Conservation (phyloP, 2,888 invertebrate genomes). For the Caenorhabditis becei region DNA sequence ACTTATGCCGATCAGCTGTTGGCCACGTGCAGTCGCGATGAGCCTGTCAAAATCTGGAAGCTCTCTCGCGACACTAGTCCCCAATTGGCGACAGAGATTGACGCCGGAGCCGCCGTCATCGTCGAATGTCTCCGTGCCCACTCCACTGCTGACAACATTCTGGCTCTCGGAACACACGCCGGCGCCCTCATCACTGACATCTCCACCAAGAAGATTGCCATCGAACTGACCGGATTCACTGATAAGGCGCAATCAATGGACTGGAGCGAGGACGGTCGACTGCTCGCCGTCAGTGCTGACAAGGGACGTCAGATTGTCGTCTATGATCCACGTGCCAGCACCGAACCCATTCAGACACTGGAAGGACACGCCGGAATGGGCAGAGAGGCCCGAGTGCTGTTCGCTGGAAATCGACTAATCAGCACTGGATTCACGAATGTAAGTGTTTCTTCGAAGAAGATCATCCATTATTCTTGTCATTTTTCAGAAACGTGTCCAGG, state of each 20-base stretch:
- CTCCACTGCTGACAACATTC: constrained; percentile 91
- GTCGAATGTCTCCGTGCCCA: constrained; percentile 84
- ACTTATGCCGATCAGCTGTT: constrained; percentile 95
- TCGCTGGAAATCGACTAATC: constrained; percentile 91
- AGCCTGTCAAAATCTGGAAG: constrained; percentile 82
- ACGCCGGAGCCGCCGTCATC: constrained; percentile 56
- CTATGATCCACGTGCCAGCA: constrained; percentile 82
- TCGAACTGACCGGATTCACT: constrained; percentile 69
- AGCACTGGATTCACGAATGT: constrained; percentile 92
- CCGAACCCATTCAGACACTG: constrained; percentile 73
- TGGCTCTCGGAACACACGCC: constrained; percentile 90
- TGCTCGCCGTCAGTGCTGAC: constrained; percentile 86
- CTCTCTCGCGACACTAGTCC: constrained; percentile 85
- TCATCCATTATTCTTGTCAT: neutral
- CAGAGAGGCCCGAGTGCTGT: constrained; percentile 86
- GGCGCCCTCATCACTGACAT: constrained; percentile 92
- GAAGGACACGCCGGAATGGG: constrained; percentile 75
- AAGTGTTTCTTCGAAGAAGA: constrained; percentile 68
- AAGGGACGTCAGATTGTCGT: constrained; percentile 83
- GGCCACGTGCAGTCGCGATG: constrained; percentile 87
- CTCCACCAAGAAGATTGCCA: constrained; percentile 82
- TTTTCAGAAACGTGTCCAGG: constrained; percentile 87
- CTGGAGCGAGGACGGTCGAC: constrained; percentile 92
- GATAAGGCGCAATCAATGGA: constrained; percentile 90
- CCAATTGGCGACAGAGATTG: constrained; percentile 57